phyloP scores from a whole-genome alignment of 1,140 invertebrate genomes.

The Pristionchus pacificus region DNA sequence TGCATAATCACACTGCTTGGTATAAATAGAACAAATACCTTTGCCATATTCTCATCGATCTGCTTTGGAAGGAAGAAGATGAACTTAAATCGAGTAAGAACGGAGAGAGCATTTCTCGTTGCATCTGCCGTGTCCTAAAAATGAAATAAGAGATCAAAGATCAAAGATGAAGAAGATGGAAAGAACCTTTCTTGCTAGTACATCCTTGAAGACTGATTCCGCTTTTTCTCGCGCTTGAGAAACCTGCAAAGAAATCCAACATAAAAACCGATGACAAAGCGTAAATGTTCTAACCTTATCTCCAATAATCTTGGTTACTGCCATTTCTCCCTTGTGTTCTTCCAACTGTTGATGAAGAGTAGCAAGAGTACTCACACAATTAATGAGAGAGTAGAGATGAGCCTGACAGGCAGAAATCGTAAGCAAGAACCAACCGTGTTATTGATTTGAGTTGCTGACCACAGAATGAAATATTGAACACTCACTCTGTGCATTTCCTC shows the following conservation, averaged over 20 bases:
- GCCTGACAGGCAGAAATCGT: conserved; percentile 12
- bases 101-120: conserved; percentile 85
- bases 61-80: conserved; percentile 84
- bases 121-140: conserved; percentile 80
- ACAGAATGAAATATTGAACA: not conserved
- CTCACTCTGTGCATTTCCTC: conserved; percentile 52
- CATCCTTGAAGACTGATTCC: conserved; percentile 87
- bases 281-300: conserved; percentile 29
- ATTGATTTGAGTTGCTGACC: not conserved
- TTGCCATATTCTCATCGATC: conserved; percentile 86
- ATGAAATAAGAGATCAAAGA: too few relatives aligned
- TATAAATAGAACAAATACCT: conserved; percentile 57
- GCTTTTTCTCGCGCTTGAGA: conserved; percentile 82
- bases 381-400: conserved; percentile 54
- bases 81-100: conserved; percentile 82
- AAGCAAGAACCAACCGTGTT: not conserved
- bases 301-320: conserved; percentile 37
- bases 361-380: conserved; percentile 53
- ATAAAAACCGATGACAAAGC: too few relatives aligned
- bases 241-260: conserved; percentile 48
- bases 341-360: conserved; percentile 42
- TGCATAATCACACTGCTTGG: conserved; percentile 3
- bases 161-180: too few relatives aligned
- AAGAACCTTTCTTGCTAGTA: conserved; percentile 77
- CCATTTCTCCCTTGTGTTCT: conserved; percentile 37